Evolutionary conservation across 1,140 invertebrate genomes (phyloP), one percentile per base, ranked within the genome.

Genomic region (Aporrectodea caliginosa): DNA sequence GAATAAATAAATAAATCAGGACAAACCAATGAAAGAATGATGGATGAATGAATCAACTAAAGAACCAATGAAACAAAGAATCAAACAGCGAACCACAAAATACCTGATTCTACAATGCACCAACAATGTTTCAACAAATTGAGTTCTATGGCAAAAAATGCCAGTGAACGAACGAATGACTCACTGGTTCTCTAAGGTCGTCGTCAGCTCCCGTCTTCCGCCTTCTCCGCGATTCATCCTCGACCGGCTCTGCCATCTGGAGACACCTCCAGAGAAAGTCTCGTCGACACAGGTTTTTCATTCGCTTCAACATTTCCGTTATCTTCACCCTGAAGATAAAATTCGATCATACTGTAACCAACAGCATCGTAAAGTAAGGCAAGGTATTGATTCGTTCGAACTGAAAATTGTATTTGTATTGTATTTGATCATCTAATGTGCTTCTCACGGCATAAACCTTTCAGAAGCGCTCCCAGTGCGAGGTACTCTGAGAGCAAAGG

Each of bases 241-340:
- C 84, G 14, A 80, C 83, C 6, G 82, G 88, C 78, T 82, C 85
- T 83, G 85, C 89, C 82, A 84, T 80, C 6, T 92, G 83, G 34
- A 94, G 86, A 84, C 92, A 90, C 81, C 92, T 91, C 93, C 93
- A 94, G 0, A 94, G 86, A 29, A 91, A 87, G 85, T 93, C 92
- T 75, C 92, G 91, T 74, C 92, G 87, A 86, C 93, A 94, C 83
- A 93, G 92, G 1, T 90, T 87, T 0, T 93, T 91, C 90, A 93
- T 92, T 68, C 90, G 88, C 22, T 87, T 88, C 58, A 94, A 92
- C 80, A 91, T 90, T 6, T 83, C 78, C 70, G 85, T 87, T 78
- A 12, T 79, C 75, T 32, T 33, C 35, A 78, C 75, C 29, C 32
- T 74, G 70, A 77, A 2, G n/a, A n/a, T n/a, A n/a, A n/a, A n/a